A percentile compares a stretch with the other conserved stretches of the same genome.
Evolutionary conservation across 2,888 invertebrate species (phyloP).

Genomic region (Parthenolecanium corni): DNA sequence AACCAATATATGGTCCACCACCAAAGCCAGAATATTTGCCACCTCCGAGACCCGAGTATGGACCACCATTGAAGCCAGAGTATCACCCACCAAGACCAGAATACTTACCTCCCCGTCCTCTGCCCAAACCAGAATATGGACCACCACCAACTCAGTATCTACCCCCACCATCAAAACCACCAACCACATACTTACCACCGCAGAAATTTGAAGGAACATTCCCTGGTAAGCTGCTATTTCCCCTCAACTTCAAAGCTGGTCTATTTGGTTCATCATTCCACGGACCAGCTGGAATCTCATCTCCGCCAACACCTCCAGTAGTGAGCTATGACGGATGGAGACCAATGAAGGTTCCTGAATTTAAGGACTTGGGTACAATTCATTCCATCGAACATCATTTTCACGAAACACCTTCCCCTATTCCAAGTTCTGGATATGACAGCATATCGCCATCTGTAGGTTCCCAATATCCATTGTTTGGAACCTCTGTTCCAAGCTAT

Average conservation of each 20-base stretch:
- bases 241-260: constrained; percentile 34
- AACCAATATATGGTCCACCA: constrained; percentile 37
- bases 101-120: constrained; percentile 29
- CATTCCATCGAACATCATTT: not conserved
- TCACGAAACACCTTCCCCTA: not conserved
- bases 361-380: not conserved
- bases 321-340: constrained; percentile 76
- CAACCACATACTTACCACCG: constrained; percentile 23
- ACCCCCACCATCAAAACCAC: constrained; percentile 34
- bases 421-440: not conserved
- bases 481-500: not conserved
- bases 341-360: constrained; percentile 50
- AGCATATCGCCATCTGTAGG: no score
- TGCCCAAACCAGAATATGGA: constrained; percentile 40
- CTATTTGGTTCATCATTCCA: constrained; percentile 41
- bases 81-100: constrained; percentile 37
- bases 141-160: constrained; percentile 34
- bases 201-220: constrained; percentile 30
- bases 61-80: constrained; percentile 38
- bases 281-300: constrained; percentile 51
- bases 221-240: constrained; percentile 36
- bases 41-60: constrained; percentile 36
- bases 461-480: no score
- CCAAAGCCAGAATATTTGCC: constrained; percentile 37
- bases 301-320: constrained; percentile 61